Evolutionary conservation across 2,113 vertebrate species (phyloP).

Genomic region (Halcyon malimbica): DNA sequence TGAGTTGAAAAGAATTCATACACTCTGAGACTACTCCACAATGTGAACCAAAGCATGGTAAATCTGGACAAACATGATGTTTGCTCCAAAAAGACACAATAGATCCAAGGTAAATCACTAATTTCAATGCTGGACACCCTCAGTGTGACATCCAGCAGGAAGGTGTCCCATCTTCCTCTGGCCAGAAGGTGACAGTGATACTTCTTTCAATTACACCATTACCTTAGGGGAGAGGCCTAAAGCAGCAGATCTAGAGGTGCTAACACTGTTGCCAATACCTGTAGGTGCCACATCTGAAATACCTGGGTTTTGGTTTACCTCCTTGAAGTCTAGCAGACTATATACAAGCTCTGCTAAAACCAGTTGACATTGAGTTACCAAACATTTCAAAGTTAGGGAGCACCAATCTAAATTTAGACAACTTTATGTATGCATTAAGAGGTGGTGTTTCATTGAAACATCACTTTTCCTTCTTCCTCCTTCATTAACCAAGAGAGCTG

Average conservation of each 20-base stretch:
- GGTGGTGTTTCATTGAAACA: background rate
- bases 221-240: background rate
- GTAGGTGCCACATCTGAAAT: background rate
- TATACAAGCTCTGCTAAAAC: background rate
- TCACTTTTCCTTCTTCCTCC: background rate
- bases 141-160: background rate
- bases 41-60: background rate
- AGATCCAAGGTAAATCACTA: background rate
- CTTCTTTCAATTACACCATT: background rate
- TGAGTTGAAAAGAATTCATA: background rate
- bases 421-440: background rate
- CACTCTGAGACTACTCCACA: background rate
- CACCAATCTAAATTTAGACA: background rate
- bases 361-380: background rate
- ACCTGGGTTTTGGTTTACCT: background rate
- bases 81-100: background rate
- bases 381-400: background rate
- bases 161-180: background rate
- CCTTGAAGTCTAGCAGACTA: background rate
- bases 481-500: background rate
- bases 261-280: background rate
- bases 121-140: background rate
- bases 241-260: background rate
- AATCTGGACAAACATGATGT: background rate
- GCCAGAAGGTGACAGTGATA: background rate